A percentile compares a stretch with the other conserved stretches of the same genome.
These are phyloP conservation scores for Chionodraco myersi DNA, from an alignment of 2,113 vertebrate genomes.

Conservation along the genomic window DNA sequence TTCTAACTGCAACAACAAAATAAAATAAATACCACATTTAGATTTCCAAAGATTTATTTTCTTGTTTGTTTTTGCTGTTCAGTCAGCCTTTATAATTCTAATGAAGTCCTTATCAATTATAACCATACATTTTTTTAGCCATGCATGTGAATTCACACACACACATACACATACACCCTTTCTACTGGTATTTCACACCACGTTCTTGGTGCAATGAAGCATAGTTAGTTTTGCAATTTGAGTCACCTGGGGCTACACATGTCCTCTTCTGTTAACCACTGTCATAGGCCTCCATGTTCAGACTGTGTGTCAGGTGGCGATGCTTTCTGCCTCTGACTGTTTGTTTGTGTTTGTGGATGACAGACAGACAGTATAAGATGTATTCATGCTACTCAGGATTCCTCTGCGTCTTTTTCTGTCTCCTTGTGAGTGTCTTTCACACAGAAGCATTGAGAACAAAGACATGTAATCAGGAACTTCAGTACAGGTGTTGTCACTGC, in stretches of 20 bases:
- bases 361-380: constrained; percentile 29
- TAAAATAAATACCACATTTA: no score
- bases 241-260: constrained; percentile 75
- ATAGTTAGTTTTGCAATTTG: constrained; percentile 75
- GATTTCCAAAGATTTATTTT: neutral
- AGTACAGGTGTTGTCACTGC: constrained; percentile 61
- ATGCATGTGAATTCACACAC: constrained; percentile 31
- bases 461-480: constrained; percentile 53
- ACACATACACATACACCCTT: constrained; percentile 30
- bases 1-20: neutral
- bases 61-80: constrained; percentile 23
- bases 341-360: constrained; percentile 19
- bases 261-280: constrained; percentile 75
- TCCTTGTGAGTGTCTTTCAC: neutral
- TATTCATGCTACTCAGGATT: constrained; percentile 23
- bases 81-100: constrained; percentile 19
- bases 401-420: constrained; percentile 30
- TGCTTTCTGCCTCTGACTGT: constrained; percentile 33
- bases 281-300: constrained; percentile 50
- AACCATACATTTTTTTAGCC: constrained; percentile 29
- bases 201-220: constrained; percentile 68
- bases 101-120: constrained; percentile 4
- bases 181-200: constrained; percentile 60
- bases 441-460: constrained; percentile 43
- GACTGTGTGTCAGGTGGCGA: constrained; percentile 73